These are phyloP conservation scores for Acronicta aceris DNA, from an alignment of 2,888 invertebrate genomes.

Conservation along the genomic window DNA sequence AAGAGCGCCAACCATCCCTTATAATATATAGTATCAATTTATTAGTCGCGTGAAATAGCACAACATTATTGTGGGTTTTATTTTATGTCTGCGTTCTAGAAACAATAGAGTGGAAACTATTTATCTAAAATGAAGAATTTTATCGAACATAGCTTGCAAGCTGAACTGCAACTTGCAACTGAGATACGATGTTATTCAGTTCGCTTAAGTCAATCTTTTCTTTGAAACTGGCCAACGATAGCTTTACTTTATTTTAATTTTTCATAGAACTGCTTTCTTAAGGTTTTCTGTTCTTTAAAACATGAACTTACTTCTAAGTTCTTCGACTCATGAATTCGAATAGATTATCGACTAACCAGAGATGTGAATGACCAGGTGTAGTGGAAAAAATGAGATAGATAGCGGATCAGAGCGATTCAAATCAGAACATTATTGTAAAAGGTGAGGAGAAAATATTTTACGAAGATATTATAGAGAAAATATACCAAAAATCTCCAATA, in stretches of 20 bases:
- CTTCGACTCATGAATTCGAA: conserved; percentile 13
- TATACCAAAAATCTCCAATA: no score
- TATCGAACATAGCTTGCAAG: conserved; percentile 31
- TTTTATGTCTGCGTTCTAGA: not conserved
- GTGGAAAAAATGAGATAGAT: not conserved
- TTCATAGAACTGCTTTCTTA: conserved; percentile 14
- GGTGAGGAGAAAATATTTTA: not conserved
- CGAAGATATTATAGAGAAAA: no score
- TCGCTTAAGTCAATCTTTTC: conserved; percentile 34
- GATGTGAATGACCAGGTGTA: not conserved
- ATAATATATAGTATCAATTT: no score
- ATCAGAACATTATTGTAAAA: not conserved
- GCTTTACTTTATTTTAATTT: conserved; percentile 30
- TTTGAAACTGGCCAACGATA: conserved; percentile 29
- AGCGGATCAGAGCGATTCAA: not conserved
- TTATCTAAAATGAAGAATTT: conserved; percentile 27
- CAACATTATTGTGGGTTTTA: not conserved
- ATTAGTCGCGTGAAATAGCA: no score
- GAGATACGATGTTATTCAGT: conserved; percentile 24
- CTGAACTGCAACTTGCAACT: no score
- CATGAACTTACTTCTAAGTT: conserved; percentile 31
- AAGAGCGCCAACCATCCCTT: no score
- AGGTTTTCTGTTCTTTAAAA: conserved; percentile 38
- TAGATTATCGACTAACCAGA: conserved; percentile 15
- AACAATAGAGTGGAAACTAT: conserved; percentile 20